Evolutionary conservation across 2,888 invertebrate genomes (phyloP), one percentile per base, ranked within the genome.

Genomic region (Gisinianus flammeolus): DNA sequence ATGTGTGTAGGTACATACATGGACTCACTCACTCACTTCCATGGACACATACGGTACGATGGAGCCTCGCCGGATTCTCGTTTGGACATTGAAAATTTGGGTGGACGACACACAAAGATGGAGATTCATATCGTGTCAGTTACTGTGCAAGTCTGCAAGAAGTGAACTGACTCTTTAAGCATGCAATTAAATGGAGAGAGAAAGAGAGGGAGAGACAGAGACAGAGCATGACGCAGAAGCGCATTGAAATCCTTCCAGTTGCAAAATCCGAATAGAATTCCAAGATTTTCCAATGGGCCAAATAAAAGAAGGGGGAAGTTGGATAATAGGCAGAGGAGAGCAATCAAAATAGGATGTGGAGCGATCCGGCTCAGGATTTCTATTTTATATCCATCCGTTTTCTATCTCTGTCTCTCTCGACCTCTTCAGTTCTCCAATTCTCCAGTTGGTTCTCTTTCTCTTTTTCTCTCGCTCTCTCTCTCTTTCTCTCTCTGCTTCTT

Each of bases 341-440:
- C 67, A 75, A 75, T 75, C 75, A 75, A 75, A 75, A 75, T 75
- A 75, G 31, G 75, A 73, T 73, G 73, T 64, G 70, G 72, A 72
- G 62, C 62, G 75, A 75, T 44, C 30, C 52, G 26, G 35, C 54
- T 54, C 73, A 19, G 52, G 70, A 70, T 35, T 70, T 70, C 35
- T 54, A 70, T 35, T 70, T 70, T 70, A 70, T 70, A 31, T 70
- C 70, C 56, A 52, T 73, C 58, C 58, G 4, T 52, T 67, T 54
- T n/a, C 31, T 24, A 19, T 54, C 33, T 67, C 24, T 54, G 10
- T 73, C 35, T 30, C 72, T 28, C 70, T 44, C n/a, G n/a, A n/a
- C n/a, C 30, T 54, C 30, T 56, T 6, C n/a, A 6, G 54, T 28
- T 67, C 33, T 30, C 30, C 54, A 58, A 31, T 24, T 12, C 30